Conservation (phyloP, 2,113 vertebrate species). For the Ornithorhynchus anatinus region DNA sequence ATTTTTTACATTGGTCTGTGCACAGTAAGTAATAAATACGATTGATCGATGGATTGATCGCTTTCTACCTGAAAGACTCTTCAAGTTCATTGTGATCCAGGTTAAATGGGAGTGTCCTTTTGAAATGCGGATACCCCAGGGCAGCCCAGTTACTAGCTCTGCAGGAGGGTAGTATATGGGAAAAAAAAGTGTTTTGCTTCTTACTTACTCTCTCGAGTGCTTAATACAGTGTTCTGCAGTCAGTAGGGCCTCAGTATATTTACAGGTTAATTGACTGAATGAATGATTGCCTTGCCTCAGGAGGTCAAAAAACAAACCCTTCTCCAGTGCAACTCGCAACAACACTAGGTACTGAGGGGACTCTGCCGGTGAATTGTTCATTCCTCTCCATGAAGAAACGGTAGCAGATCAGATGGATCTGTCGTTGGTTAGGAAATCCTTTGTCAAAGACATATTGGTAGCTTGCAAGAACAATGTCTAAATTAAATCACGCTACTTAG, state of each 20-base stretch:
- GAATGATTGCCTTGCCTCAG: neutral
- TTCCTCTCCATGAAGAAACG: neutral
- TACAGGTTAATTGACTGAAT: neutral
- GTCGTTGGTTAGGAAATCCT: too few species aligned
- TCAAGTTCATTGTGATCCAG: neutral
- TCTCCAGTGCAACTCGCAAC: neutral
- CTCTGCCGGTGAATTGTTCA: neutral
- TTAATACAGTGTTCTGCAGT: too few species aligned
- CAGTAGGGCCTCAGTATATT: too few species aligned
- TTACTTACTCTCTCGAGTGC: too few species aligned
- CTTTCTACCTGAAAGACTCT: conserved; percentile 10
- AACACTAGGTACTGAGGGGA: neutral
- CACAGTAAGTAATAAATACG: conserved; percentile 27
- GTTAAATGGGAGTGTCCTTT: neutral
- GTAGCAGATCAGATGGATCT: too few species aligned
- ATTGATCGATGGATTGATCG: conserved; percentile 7
- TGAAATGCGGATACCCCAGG: neutral
- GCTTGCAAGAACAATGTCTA: neutral
- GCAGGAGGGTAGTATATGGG: neutral
- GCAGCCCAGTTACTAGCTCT: neutral
- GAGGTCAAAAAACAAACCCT: neutral
- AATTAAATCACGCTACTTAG: neutral
- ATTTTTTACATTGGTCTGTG: too few species aligned
- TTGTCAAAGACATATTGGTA: neutral
- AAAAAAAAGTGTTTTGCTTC: too few species aligned